Percentiles rank a stretch among this genome's conserved stretches.
These are phyloP conservation scores for Graphium colonna DNA, from an alignment of 2,888 invertebrate species.

Conservation along the genomic window DNA sequence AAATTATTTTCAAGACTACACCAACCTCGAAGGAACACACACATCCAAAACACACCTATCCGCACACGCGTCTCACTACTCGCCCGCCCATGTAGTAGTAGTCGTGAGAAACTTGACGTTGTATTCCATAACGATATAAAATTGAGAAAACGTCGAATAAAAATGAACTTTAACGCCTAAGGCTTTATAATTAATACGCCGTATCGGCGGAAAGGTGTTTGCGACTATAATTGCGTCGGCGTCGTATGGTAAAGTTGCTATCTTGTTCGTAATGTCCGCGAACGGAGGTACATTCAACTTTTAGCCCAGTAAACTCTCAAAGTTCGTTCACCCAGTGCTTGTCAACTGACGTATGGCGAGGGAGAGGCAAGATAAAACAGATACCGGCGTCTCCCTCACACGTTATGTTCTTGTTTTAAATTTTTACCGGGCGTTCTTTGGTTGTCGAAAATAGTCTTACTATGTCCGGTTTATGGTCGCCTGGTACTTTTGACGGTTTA, in stretches of 20 bases:
- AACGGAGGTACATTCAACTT: conserved; percentile 80
- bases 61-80: conserved; percentile 67
- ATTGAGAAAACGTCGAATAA: conserved; percentile 32
- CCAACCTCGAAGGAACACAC: conserved; percentile 64
- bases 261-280: conserved; percentile 80
- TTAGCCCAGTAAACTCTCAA: conserved; percentile 80
- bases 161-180: conserved; percentile 42
- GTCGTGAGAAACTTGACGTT: conserved; percentile 74
- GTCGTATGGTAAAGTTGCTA: conserved; percentile 75
- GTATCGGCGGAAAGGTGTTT: conserved; percentile 49
- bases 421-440: conserved; percentile 70
- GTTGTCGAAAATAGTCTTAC: conserved; percentile 69
- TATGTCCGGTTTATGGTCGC: conserved; percentile 61
- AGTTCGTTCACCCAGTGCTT: conserved; percentile 80
- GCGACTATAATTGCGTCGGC: conserved; percentile 38
- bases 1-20: conserved; percentile 80
- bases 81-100: conserved; percentile 62
- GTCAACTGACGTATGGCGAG: conserved; percentile 76
- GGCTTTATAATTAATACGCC: conserved; percentile 36
- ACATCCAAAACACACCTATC: conserved; percentile 41
- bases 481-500: conserved; percentile 74
- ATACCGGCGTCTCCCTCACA: conserved; percentile 57
- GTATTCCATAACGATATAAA: conserved; percentile 45
- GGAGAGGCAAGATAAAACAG: conserved; percentile 51
- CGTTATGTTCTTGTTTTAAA: conserved; percentile 68